Evolutionary conservation across 1,140 invertebrate genomes (phyloP), one percentile per base, ranked within the genome.

Genomic region (Pseudomyrmex flavicornis): DNA sequence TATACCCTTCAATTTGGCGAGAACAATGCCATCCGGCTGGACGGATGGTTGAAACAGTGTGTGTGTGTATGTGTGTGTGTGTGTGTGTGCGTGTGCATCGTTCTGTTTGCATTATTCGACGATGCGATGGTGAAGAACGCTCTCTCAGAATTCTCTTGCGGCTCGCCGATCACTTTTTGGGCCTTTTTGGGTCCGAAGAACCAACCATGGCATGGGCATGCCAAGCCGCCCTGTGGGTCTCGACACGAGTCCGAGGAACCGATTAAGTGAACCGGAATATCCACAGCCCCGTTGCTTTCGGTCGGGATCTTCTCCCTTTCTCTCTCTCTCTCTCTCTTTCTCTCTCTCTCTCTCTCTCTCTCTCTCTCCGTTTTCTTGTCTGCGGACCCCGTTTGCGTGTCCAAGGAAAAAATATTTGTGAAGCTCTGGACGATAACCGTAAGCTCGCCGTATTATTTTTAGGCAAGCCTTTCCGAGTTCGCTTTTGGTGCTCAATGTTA

Each of bases 201-300:
- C 58, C 54, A 63, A 35, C 15, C 56, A 20, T 15, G 59, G 59
- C 54, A 48, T 22, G 22, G 52, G 48, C 15, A 22, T 9, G 65
- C 63, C 56, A 62, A 26, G 17, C 44, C 22, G 26, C 35, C 61
- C 61, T 61, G 70, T 48, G 70, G 54, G 58, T 44, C 35, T 20
- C n/a, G 74, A 46, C 74, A 17, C 59, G 80, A 87, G 88, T 91
- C 89, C 86, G 73, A 87, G 79, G 88, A 90, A 91, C 89, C 90
- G 91, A 91, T 91, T 91, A 90, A 91, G 83, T 86, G 89, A 91
- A 91, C 91, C 91, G 91, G 91, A 91, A 91, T 89, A 88, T 91
- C 79, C 88, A 35, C 35, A 89, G 86, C 89, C 90, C 90, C 90
- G 90, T 91, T 91, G 90, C 89, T 91, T 89, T 82, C 69, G 85